Evolutionary conservation across 1,140 invertebrate species (phyloP).

Genomic region (Paracyclopina nana): DNA sequence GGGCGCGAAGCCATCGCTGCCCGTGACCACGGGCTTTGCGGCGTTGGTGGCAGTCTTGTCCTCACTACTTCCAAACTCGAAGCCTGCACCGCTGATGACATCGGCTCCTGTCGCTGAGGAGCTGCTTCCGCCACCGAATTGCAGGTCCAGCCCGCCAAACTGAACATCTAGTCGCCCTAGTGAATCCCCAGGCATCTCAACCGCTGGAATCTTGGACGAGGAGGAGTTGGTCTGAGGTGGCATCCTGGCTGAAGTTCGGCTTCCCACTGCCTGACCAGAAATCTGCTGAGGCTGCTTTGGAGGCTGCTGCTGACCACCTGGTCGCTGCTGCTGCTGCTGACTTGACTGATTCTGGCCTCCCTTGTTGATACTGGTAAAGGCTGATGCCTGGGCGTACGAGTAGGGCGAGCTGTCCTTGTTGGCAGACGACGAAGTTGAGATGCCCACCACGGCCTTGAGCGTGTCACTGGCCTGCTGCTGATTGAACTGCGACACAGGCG

Average conservation of each 20-base stretch:
- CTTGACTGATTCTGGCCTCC: background rate
- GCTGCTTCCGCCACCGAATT: conserved; percentile 1
- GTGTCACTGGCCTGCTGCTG: background rate
- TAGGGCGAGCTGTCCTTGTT: background rate
- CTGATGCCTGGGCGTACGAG: background rate
- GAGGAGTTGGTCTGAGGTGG: no score
- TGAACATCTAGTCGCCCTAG: conserved; percentile 68
- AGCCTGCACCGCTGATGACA: background rate
- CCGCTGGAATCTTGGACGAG: conserved; percentile 68
- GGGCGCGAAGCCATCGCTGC: background rate
- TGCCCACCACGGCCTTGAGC: conserved; percentile 9
- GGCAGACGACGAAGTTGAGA: background rate
- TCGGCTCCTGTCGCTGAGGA: background rate
- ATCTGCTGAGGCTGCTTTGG: background rate
- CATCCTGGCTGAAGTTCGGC: background rate
- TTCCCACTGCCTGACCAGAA: background rate
- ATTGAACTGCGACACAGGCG: conserved; percentile 1
- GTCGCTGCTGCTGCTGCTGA: background rate
- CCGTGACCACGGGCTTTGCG: background rate
- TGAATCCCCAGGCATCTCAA: conserved; percentile 79
- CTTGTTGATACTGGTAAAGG: background rate
- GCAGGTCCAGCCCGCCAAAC: conserved; percentile 71
- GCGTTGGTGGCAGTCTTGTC: no score
- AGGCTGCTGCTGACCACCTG: background rate
- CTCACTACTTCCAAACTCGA: background rate